phyloP scores from a whole-genome alignment of 2,797 vertebrate species.

The Aeoliscus strigatus region DNA sequence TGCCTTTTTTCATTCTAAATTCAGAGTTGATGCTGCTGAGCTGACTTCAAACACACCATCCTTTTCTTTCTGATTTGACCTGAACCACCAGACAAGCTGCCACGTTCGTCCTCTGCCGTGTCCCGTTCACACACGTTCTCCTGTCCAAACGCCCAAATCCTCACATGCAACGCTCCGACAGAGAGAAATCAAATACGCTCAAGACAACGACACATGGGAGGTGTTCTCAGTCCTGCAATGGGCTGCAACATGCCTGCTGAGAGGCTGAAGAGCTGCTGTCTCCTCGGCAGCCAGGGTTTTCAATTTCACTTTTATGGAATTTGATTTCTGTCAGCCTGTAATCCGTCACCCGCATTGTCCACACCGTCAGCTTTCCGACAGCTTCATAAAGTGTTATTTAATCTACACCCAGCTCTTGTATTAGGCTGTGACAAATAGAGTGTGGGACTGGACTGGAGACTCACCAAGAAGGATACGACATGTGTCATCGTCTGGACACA shows the following conservation, averaged over 20 bases:
- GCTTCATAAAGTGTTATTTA: constrained; percentile 83
- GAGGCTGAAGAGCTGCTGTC: constrained; percentile 69
- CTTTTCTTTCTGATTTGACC: too few species aligned
- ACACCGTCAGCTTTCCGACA: constrained; percentile 74
- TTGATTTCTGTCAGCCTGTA: constrained; percentile 80
- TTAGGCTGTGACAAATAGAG: constrained; percentile 76
- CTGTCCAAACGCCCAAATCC: too few species aligned
- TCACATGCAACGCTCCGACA: too few species aligned
- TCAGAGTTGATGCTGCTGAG: too few species aligned
- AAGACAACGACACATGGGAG: not conserved
- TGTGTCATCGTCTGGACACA: too few species aligned
- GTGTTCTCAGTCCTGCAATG: constrained; percentile 40
- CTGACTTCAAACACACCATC: too few species aligned
- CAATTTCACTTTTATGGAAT: constrained; percentile 82
- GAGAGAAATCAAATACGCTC: not conserved
- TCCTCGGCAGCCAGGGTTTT: constrained; percentile 74
- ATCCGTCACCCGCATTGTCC: constrained; percentile 77
- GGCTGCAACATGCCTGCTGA: constrained; percentile 57
- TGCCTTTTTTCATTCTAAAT: too few species aligned
- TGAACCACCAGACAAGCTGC: too few species aligned
- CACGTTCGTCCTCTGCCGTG: too few species aligned
- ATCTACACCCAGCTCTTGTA: constrained; percentile 69
- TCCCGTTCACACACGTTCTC: too few species aligned
- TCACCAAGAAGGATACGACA: too few species aligned
- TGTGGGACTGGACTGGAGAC: constrained; percentile 62